Evolutionary conservation across 2,113 vertebrate species (phyloP), one percentile per base, ranked within the genome.

Genomic region (Eptesicus fuscus): DNA sequence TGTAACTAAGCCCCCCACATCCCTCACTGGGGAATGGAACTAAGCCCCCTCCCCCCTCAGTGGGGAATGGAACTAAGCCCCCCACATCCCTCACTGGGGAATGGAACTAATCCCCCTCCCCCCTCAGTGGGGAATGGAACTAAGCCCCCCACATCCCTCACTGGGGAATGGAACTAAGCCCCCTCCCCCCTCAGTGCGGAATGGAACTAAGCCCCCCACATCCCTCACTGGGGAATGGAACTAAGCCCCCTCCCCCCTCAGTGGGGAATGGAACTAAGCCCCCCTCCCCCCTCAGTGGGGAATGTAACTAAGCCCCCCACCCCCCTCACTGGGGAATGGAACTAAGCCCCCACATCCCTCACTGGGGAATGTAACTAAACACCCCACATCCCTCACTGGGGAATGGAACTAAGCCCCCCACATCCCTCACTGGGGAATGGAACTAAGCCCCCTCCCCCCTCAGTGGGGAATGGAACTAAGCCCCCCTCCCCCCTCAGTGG

Each of bases 391-490:
- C 47, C 47, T 47, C 47, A 47, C 12, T 47, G 12, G 47, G 47
- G 47, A 47, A 47, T 47, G 3, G 13, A 47, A 47, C 47, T 47
- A 47, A 47, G 37, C 70, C 40, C 10, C 47, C 5, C 59, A 32
- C 76, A 13, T 61, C 63, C 53, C 3, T 7, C 40, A 77, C 42
- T 47, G 47, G 47, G 44, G 47, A 47, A 47, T 47, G 3, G 13
- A 47, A 47, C 51, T 18, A 53, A 5, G n/a, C 65, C n/a, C 10
- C 40, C 65, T 65, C 18, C n/a, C 63, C 79, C 28, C 69, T 59
- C 79, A 77, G 37, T 89, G 13, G 35, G 44, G 89, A 91, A 85
- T 83, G 86, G 37, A 97, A 88, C 96, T 95, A 89, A 83, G 93
- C n/a, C n/a, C 40, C 40, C 5, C 40, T 5, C 40, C 40, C 40